A percentile compares a stretch with the other conserved stretches of the same genome.
Conservation (phyloP, 2,797 vertebrate genomes). For the Coranthus polyacanthus region DNA sequence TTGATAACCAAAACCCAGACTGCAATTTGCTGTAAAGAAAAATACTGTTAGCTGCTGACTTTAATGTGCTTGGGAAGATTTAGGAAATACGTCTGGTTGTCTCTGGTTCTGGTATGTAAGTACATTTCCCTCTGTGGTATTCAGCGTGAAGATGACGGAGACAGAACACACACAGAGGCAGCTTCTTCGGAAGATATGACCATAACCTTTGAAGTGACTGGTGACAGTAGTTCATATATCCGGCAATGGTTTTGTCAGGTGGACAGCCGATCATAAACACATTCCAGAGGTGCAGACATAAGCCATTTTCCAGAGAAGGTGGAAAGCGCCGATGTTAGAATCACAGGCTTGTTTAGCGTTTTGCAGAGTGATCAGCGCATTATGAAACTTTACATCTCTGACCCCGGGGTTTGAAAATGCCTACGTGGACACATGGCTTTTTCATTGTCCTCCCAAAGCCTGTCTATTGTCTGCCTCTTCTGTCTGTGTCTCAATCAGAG, state of each 20-base stretch:
- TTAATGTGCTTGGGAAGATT: slow-evolving; percentile 36
- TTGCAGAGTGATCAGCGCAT: slow-evolving; percentile 63
- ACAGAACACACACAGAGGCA: slow-evolving; percentile 69
- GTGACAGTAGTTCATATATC: slow-evolving; percentile 78
- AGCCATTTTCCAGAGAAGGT: slow-evolving; percentile 73
- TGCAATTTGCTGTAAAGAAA: slow-evolving; percentile 16
- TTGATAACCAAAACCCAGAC: background rate
- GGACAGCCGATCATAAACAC: slow-evolving; percentile 74
- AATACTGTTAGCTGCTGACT: slow-evolving; percentile 12
- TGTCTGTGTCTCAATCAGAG: slow-evolving; percentile 68
- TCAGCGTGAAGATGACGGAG: slow-evolving; percentile 48
- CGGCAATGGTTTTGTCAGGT: slow-evolving; percentile 78
- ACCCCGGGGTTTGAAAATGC: slow-evolving; percentile 71
- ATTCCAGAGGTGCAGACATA: slow-evolving; percentile 72
- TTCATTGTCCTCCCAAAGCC: slow-evolving; percentile 72
- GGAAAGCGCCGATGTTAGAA: slow-evolving; percentile 60
- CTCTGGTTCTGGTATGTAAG: slow-evolving; percentile 45
- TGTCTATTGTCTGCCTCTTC: slow-evolving; percentile 68
- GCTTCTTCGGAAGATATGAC: slow-evolving; percentile 73
- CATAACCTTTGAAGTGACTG: slow-evolving; percentile 72
- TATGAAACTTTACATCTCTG: slow-evolving; percentile 79
- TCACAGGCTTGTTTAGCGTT: slow-evolving; percentile 71
- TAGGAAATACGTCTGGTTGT: slow-evolving; percentile 24
- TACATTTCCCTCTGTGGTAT: slow-evolving; percentile 62
- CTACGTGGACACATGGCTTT: slow-evolving; percentile 72